Evolutionary conservation across 2,888 invertebrate genomes (phyloP).

Genomic region (Bombylius discolor): DNA sequence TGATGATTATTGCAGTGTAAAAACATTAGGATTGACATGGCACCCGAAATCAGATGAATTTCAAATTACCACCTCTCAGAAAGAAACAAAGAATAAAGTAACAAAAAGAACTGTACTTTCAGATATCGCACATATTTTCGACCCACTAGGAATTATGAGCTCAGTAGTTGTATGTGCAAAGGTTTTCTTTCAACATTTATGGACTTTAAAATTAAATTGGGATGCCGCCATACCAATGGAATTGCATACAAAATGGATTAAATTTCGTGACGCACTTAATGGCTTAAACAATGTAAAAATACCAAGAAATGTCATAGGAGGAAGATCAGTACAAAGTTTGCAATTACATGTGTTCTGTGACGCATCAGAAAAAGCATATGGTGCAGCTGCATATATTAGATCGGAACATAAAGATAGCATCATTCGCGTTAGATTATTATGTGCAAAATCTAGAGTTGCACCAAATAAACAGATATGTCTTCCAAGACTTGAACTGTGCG

Average conservation of each 20-base stretch:
- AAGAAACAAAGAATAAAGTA: neutral
- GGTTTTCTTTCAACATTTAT: neutral
- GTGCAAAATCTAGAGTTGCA: neutral
- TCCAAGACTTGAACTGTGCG: neutral
- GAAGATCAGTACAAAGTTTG: constrained; percentile 1
- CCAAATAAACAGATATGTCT: neutral
- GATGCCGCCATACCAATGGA: neutral
- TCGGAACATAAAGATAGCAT: neutral
- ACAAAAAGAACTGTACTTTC: neutral
- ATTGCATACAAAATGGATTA: neutral
- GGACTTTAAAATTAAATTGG: neutral
- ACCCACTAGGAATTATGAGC: neutral
- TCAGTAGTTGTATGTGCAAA: neutral
- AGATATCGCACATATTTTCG: no score
- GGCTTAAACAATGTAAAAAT: neutral
- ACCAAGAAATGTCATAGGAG: neutral
- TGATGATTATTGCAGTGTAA: neutral
- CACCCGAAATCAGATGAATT: neutral
- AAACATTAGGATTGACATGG: neutral
- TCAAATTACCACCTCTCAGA: neutral
- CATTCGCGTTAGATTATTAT: neutral
- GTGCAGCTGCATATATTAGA: constrained; percentile 14
- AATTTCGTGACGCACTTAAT: neutral
- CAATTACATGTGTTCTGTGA: constrained; percentile 12
- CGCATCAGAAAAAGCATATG: constrained; percentile 14